These are phyloP conservation scores for Cephus spinipes DNA, from an alignment of 2,888 invertebrate genomes.

Conservation along the genomic window DNA sequence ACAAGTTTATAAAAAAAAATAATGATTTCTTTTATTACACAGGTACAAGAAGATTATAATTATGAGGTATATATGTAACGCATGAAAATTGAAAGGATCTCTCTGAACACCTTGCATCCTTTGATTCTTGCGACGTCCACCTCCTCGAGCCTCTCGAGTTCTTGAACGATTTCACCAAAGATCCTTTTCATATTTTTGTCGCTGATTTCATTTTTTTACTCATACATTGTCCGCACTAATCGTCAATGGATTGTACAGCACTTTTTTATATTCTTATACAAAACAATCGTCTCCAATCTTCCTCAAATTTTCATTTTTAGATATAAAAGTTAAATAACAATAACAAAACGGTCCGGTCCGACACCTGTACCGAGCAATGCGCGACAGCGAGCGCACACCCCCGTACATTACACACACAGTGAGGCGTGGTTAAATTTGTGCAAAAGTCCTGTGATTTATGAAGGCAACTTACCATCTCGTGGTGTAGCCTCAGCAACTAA, in stretches of 20 bases:
- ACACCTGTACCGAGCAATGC: background rate
- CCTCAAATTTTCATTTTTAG: background rate
- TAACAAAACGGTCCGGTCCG: background rate
- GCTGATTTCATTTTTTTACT: slow-evolving; percentile 1
- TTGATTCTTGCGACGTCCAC: slow-evolving; percentile 13
- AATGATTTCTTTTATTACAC: slow-evolving; percentile 53
- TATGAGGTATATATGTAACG: slow-evolving; percentile 47
- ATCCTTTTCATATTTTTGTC: background rate
- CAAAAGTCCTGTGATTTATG: slow-evolving; percentile 48
- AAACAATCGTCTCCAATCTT: background rate
- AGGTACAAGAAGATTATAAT: slow-evolving; percentile 53
- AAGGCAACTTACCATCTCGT: slow-evolving; percentile 62
- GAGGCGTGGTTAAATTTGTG: slow-evolving; percentile 35
- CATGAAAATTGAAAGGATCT: slow-evolving; percentile 22
- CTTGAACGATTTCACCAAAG: slow-evolving; percentile 8
- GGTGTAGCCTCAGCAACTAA: slow-evolving; percentile 21
- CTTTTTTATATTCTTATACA: slow-evolving; percentile 3
- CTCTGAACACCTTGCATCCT: slow-evolving; percentile 4
- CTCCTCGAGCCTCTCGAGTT: slow-evolving; percentile 1
- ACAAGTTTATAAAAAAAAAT: slow-evolving; percentile 38
- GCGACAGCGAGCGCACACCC: background rate
- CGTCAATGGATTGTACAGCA: background rate
- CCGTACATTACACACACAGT: background rate
- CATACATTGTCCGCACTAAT: background rate
- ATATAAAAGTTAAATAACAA: background rate